These are phyloP conservation scores for Theristicus caerulescens DNA, from an alignment of 2,113 vertebrate species.

Conservation along the genomic window DNA sequence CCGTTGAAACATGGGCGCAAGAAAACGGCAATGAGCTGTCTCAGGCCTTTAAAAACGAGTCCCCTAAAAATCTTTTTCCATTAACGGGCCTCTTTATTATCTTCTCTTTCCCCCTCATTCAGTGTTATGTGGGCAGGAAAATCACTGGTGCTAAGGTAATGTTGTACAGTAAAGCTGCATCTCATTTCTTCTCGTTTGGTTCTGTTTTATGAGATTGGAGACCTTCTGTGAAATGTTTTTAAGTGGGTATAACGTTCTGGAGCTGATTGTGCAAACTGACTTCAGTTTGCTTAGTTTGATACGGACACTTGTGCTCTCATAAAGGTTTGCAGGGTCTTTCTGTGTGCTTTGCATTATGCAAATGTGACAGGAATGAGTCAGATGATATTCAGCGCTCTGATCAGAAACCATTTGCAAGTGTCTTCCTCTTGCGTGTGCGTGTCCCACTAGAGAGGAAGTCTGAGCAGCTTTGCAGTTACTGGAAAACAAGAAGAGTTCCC, in stretches of 20 bases:
- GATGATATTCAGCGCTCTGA: not conserved
- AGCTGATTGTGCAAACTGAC: not conserved
- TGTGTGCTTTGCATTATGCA: not conserved
- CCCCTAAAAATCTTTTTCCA: not conserved
- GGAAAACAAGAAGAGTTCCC: not conserved
- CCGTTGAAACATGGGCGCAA: not conserved
- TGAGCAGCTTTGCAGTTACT: not conserved
- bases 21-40: not conserved
- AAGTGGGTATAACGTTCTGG: not conserved
- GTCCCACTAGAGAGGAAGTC: conserved; percentile 18
- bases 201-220: not conserved
- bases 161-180: not conserved
- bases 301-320: rapidly evolving
- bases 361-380: not conserved
- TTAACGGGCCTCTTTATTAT: not conserved
- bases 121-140: not conserved
- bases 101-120: not conserved
- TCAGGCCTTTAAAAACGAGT: not conserved
- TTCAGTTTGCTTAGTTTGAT: not conserved
- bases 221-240: not conserved
- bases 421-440: not conserved
- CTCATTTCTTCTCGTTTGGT: not conserved
- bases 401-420: conserved; percentile 8
- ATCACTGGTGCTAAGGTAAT: not conserved
- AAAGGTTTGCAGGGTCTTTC: not conserved